Base-by-base conservation (phyloP, 2,797 vertebrate genomes). In the Nannoperca australis region DNA sequence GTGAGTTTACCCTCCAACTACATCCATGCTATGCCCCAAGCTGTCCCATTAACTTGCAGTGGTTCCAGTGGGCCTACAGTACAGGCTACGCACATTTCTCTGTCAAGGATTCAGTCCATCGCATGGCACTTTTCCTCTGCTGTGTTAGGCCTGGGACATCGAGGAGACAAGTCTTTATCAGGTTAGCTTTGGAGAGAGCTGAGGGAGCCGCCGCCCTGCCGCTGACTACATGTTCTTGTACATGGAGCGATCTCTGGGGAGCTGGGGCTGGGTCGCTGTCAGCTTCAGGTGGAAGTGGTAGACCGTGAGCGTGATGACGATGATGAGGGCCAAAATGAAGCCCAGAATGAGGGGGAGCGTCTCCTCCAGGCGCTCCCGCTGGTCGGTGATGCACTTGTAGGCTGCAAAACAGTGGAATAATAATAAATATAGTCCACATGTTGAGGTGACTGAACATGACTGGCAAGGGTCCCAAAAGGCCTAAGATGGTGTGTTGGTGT, bases 221-320 rank as follows among this genome's bases (percentile, higher is more conserved):
- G 51, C n/a, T 27, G 62, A 8, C 82, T 97, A 99, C 98, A 99
- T 99, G 94, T 99, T 98, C 90, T 99, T 99, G 92, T 99, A 99
- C 88, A 99, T 95, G 74, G 97, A 98, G 90, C 97, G 96, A 92
- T 99, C 98, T 70, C 96, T 92, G 68, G 98, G 98, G 55, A 99
- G 96, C 86, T 97, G 97, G 11, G 95, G 96, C 90, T 97, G 97
- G 68, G 53, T 95, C 3, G 96, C 96, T 0, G 97, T 98, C 95
- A 99, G 95, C 93, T 98, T 99, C 87, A 97, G 96, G 90, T 99
- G 98, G 89, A 99, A 91, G 83, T 99, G 98, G 94, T 99, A 99
- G 77, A 99, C 84, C 0, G 95, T 95, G 27, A 99, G 83, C 0
- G 95, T 98, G 89, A 98, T 94, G 85, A 99, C 93, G 1, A 99